Evolutionary conservation across 2,113 vertebrate species (phyloP), one percentile per base, ranked within the genome.

Genomic region (Pimephales promelas): DNA sequence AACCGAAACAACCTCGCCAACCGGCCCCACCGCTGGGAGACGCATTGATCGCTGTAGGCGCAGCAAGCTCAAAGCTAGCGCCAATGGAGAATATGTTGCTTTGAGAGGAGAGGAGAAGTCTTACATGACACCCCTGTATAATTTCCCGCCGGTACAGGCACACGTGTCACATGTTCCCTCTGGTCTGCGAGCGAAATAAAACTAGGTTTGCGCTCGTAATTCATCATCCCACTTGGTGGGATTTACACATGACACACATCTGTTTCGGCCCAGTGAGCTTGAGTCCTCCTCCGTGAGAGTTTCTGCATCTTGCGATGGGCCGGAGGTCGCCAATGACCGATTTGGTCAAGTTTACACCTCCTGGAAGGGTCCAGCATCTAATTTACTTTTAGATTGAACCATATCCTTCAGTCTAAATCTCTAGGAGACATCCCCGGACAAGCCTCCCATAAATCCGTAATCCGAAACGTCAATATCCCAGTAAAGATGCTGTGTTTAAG

Each of bases 141-240:
- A 87, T 87, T 85, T 87, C 86, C 84, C 79, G 36, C 20, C 70
- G 82, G 76, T 66, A 56, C 22, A 45, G 75, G 73, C 71, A 54
- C 71, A n/a, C 20, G 22, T 78, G 82, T 76, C 78, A 49, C 31
- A 18, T 28, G 20, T 18, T 79, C 84, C 83, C 82, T 77, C 36
- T 14, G 45, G 81, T 79, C 79, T 79, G 79, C 54, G 62, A 72
- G 49, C 36, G 31, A 45, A 73, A 82, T 40, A 61, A 82, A 72
- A 64, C 68, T 82, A 70, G 78, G 70, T 59, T 76, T 45, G 68
- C 71, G 54, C 66, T 22, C 28, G 13, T 85, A 83, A 88, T 88
- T 84, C 82, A 84, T 86, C 87, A 88, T 83, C 52, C 52, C 74
- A 74, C 79, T 36, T 79, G 43, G 76, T 36, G 79, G 79, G 77